Conservation (phyloP, 2,797 vertebrate genomes). For the Intellagama lesueurii region DNA sequence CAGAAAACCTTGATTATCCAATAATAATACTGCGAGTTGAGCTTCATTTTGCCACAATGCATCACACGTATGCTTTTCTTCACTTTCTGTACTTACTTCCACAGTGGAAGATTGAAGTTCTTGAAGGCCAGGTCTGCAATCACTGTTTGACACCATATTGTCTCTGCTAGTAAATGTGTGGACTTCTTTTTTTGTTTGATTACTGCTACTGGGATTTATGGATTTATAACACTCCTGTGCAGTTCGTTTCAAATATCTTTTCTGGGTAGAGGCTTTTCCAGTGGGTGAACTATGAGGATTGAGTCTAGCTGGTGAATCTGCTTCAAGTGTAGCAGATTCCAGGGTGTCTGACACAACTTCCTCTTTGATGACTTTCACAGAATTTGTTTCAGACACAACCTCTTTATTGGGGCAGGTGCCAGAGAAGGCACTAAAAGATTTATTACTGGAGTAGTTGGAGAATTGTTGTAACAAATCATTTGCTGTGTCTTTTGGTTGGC, state of each 20-base stretch:
- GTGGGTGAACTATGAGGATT: slow-evolving; percentile 25
- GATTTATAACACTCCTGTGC: slow-evolving; percentile 76
- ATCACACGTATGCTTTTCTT: slow-evolving; percentile 59
- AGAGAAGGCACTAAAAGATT: slow-evolving; percentile 16
- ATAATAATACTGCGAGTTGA: slow-evolving; percentile 70
- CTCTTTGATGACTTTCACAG: slow-evolving; percentile 36
- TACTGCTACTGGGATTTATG: slow-evolving; percentile 65
- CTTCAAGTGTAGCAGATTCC: slow-evolving; percentile 35
- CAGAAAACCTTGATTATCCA: slow-evolving; percentile 70
- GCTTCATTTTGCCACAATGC: slow-evolving; percentile 70
- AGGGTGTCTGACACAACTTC: slow-evolving; percentile 16
- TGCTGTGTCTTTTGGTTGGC: slow-evolving; percentile 69
- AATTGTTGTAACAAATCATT: slow-evolving; percentile 44
- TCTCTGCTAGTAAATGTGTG: slow-evolving; percentile 63
- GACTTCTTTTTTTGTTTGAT: slow-evolving; percentile 58
- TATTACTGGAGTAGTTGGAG: slow-evolving; percentile 28
- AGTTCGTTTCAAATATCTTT: slow-evolving; percentile 65
- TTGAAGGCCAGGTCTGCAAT: slow-evolving; percentile 70
- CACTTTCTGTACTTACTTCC: slow-evolving; percentile 35
- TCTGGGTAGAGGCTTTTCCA: slow-evolving; percentile 66
- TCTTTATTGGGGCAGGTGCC: slow-evolving; percentile 29
- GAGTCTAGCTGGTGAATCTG: slow-evolving; percentile 47
- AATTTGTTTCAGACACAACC: neutral
- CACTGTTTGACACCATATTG: slow-evolving; percentile 47
- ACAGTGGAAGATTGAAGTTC: slow-evolving; percentile 70